A percentile compares a stretch with the other conserved stretches of the same genome.
phyloP scores from a whole-genome alignment of 2,113 vertebrate species.

The Hyla sarda region DNA sequence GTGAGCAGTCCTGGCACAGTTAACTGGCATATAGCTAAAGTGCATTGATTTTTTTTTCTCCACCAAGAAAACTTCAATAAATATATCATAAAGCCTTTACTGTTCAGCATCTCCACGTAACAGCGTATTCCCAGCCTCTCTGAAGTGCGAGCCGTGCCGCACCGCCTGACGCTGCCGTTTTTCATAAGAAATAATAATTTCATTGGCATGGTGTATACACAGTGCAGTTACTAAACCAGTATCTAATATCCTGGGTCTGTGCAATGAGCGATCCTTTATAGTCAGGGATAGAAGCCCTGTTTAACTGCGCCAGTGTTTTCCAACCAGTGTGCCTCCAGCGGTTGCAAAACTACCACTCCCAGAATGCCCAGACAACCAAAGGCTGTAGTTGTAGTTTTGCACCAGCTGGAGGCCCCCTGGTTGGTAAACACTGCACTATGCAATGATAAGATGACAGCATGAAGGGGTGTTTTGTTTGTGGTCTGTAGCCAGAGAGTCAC shows the following conservation, averaged over 20 bases:
- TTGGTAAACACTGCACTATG: too few relatives aligned
- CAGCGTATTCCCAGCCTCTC: neutral
- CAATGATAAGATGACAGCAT: neutral
- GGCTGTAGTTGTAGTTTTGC: too few relatives aligned
- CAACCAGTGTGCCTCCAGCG: too few relatives aligned
- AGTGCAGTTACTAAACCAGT: neutral
- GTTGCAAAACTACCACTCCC: too few relatives aligned
- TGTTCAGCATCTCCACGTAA: neutral
- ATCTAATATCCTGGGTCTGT: neutral
- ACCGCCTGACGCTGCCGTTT: neutral
- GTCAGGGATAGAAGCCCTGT: too few relatives aligned
- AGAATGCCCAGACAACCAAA: too few relatives aligned
- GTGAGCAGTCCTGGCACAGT: neutral
- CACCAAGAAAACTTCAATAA: slow-evolving; percentile 5
- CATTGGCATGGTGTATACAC: neutral
- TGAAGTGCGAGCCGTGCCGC: neutral
- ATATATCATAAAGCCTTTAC: neutral
- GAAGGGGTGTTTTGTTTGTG: neutral
- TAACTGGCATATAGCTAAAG: neutral
- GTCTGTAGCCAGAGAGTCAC: neutral
- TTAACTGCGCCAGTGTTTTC: too few relatives aligned
- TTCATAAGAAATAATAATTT: neutral
- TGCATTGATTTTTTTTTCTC: slow-evolving; percentile 8
- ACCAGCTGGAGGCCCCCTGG: too few relatives aligned
- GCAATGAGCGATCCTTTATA: neutral